Percentiles rank a stretch among this genome's conserved stretches.
phyloP scores from a whole-genome alignment of 2,113 vertebrate genomes.

The Ascaphus truei region DNA sequence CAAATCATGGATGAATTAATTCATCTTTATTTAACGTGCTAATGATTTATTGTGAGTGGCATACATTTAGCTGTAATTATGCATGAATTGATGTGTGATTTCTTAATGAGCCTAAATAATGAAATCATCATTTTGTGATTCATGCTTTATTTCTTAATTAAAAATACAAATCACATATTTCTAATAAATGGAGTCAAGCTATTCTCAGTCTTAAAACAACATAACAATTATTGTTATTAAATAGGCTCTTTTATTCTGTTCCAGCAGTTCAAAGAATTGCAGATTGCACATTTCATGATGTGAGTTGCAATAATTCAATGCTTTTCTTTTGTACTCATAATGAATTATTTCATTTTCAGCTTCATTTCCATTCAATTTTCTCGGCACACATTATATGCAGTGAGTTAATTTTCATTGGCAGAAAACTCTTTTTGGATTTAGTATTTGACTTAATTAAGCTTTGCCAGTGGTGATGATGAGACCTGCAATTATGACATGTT shows the following conservation, averaged over 20 bases:
- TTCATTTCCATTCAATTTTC: conserved; percentile 47
- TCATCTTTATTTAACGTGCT: conserved; percentile 64
- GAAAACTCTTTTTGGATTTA: conserved; percentile 40
- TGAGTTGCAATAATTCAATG: not conserved
- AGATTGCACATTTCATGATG: conserved; percentile 14
- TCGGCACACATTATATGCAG: conserved; percentile 21
- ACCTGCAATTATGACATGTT: not conserved
- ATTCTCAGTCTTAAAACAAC: conserved; percentile 56
- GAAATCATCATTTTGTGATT: conserved; percentile 73
- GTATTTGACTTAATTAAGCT: conserved; percentile 17
- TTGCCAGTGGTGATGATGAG: not conserved
- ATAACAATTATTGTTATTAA: conserved; percentile 58
- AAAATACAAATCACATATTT: conserved; percentile 63
- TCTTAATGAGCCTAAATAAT: conserved; percentile 75
- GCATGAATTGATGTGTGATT: conserved; percentile 76
- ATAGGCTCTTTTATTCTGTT: conserved; percentile 7
- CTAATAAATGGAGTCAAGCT: conserved; percentile 72
- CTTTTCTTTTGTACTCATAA: conserved; percentile 19
- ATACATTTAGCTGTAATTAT: conserved; percentile 73
- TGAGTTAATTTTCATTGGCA: not conserved
- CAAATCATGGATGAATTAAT: conserved; percentile 58
- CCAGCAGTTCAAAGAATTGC: not conserved
- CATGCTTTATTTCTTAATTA: conserved; percentile 70
- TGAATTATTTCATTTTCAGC: conserved; percentile 55
- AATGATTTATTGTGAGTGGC: conserved; percentile 69